phyloP scores from a whole-genome alignment of 2,113 vertebrate genomes.

The Callaeas wilsoni region DNA sequence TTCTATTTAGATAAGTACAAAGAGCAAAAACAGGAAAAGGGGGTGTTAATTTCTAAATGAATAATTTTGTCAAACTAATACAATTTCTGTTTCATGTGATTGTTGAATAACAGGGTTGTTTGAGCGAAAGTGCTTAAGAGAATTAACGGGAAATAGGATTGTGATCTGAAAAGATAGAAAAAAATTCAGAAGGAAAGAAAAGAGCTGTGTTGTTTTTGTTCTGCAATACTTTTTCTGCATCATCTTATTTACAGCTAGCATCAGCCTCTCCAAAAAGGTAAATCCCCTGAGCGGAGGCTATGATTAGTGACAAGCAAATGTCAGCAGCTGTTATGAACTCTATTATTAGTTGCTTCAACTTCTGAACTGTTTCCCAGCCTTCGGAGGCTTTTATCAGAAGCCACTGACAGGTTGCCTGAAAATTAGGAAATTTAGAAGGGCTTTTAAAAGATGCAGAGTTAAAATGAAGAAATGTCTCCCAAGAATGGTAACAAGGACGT shows the following conservation, averaged over 20 bases:
- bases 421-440: background rate
- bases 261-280: background rate
- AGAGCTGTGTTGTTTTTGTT: background rate
- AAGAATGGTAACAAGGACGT: background rate
- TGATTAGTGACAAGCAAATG: background rate
- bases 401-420: background rate
- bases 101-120: background rate
- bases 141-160: background rate
- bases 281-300: background rate
- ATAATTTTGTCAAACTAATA: background rate
- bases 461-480: background rate
- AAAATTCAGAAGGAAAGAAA: background rate
- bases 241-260: background rate
- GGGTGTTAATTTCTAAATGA: background rate
- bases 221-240: background rate
- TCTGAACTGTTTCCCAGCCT: background rate
- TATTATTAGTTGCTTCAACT: background rate
- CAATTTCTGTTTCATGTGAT: background rate
- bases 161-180: background rate
- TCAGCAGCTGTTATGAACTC: background rate
- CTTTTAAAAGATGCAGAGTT: background rate
- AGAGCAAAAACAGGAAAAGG: background rate
- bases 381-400: background rate
- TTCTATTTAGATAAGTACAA: background rate
- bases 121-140: background rate